phyloP scores from a whole-genome alignment of 2,888 invertebrate species.

The Drosophila hamatofila region DNA sequence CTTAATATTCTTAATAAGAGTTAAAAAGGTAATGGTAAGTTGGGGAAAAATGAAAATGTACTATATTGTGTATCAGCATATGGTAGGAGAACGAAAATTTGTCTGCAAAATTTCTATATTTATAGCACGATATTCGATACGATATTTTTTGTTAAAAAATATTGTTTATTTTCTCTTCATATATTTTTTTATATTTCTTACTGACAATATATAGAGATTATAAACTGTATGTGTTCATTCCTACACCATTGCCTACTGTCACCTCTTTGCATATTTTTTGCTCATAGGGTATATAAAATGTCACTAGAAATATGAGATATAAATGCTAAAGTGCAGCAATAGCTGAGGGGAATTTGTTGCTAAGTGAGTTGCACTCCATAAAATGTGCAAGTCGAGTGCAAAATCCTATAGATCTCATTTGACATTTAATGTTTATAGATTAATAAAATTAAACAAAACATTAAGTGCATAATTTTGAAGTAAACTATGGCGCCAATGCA shows the following conservation, averaged over 20 bases:
- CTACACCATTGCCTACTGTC: too few species aligned
- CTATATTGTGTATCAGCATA: too few species aligned
- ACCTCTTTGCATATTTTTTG: neutral
- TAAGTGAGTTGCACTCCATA: slow-evolving; percentile 46
- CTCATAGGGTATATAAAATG: slow-evolving; percentile 34
- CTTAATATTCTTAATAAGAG: neutral
- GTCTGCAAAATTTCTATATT: too few species aligned
- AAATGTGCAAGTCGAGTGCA: slow-evolving; percentile 47
- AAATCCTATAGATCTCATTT: slow-evolving; percentile 39
- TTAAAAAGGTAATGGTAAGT: too few species aligned
- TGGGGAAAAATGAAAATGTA: too few species aligned
- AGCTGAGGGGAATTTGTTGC: slow-evolving; percentile 11
- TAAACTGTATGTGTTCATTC: too few species aligned
- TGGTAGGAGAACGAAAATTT: too few species aligned
- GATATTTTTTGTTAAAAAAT: too few species aligned
- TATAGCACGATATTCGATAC: too few species aligned
- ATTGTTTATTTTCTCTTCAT: too few species aligned
- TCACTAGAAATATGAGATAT: slow-evolving; percentile 52
- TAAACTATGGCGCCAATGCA: slow-evolving; percentile 10
- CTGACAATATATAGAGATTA: too few species aligned
- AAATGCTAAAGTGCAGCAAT: slow-evolving; percentile 17
- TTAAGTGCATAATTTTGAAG: slow-evolving; percentile 16
- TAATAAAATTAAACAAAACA: slow-evolving; percentile 19
- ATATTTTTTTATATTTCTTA: too few species aligned
- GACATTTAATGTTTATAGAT: slow-evolving; percentile 26